Percentiles rank a stretch among this genome's conserved stretches.
Conservation (phyloP, 2,113 vertebrate species). For the Leptocoma aspasia region DNA sequence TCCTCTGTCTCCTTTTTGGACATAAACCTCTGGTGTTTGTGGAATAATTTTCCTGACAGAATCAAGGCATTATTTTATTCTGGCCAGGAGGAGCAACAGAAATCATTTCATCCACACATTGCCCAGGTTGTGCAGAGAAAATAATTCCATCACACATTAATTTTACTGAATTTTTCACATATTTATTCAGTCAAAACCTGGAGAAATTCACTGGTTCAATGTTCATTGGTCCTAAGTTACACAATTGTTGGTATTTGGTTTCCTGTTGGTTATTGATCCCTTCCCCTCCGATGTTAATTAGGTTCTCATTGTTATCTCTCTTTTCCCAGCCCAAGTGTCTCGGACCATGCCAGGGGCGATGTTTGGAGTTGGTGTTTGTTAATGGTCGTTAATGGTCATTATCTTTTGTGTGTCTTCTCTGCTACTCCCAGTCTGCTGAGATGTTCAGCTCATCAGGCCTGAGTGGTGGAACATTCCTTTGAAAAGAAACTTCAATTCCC, state of each 20-base stretch:
- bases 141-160: background rate
- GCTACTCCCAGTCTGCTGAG: background rate
- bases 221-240: background rate
- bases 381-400: background rate
- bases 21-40: no score
- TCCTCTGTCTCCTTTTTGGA: no score
- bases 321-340: background rate
- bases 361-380: background rate
- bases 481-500: background rate
- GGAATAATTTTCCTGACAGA: no score
- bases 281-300: rapidly evolving
- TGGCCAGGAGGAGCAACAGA: background rate
- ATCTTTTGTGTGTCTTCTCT: background rate
- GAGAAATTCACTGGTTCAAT: background rate
- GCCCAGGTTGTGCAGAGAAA: background rate
- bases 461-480: background rate
- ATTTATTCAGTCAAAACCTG: background rate
- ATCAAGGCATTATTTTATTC: no score
- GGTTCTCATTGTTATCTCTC: background rate
- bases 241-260: background rate
- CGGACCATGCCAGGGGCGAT: rapidly evolving
- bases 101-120: background rate
- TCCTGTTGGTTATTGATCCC: background rate
- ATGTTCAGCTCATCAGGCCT: background rate
- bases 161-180: background rate